A percentile compares a stretch with the other conserved stretches of the same genome.
phyloP scores from a whole-genome alignment of 2,113 vertebrate genomes.

The Ciconia boyciana region DNA sequence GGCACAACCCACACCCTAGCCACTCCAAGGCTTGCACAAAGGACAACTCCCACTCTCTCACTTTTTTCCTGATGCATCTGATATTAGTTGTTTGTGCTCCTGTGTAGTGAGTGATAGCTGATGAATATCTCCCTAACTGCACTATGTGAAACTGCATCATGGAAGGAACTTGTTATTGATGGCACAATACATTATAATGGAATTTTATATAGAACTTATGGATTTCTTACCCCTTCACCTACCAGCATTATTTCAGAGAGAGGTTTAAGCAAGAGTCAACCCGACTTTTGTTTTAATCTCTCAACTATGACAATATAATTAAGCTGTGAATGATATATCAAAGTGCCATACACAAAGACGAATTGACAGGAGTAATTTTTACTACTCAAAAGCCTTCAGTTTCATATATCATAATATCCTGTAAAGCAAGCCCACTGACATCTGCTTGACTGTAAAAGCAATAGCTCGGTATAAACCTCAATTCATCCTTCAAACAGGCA shows the following conservation, averaged over 20 bases:
- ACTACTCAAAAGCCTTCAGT: conserved; percentile 23
- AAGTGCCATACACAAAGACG: conserved; percentile 42
- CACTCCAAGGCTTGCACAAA: not conserved
- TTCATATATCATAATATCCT: conserved; percentile 51
- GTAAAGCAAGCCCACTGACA: conserved; percentile 40
- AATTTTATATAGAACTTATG: conserved; percentile 38
- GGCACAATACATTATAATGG: conserved; percentile 26
- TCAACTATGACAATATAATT: conserved; percentile 62
- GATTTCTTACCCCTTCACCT: conserved; percentile 30
- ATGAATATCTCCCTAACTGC: not conserved
- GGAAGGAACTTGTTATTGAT: conserved; percentile 30
- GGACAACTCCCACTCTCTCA: not conserved
- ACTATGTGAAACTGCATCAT: not conserved
- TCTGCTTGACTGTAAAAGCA: conserved; percentile 41
- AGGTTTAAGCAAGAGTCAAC: conserved; percentile 31
- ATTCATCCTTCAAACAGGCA: conserved; percentile 6
- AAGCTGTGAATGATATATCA: conserved; percentile 56
- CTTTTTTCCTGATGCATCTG: not conserved
- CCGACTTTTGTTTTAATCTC: conserved; percentile 55
- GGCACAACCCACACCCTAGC: not conserved
- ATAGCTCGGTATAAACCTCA: not conserved
- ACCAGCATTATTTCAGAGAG: conserved; percentile 37
- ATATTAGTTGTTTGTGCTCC: not conserved
- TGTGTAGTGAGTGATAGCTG: not conserved
- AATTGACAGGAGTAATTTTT: conserved; percentile 52